A percentile compares a stretch with the other conserved stretches of the same genome.
These are phyloP conservation scores for Penelope pileata DNA, from an alignment of 2,113 vertebrate species.

Conservation along the genomic window DNA sequence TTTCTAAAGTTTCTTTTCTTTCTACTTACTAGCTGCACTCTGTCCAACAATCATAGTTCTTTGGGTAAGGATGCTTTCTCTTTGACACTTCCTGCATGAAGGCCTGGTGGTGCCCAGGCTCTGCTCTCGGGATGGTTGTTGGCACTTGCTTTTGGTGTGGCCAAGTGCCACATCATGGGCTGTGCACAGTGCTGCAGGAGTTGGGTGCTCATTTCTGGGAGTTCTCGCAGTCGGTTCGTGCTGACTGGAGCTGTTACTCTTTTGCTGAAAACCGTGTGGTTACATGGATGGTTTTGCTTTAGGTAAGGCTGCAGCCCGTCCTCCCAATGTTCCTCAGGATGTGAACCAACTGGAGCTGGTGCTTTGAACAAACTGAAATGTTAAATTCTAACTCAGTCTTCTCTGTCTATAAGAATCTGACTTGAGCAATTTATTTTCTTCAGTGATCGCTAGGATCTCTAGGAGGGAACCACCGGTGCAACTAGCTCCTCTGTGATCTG, in stretches of 20 bases:
- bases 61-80: background rate
- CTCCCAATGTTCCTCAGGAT: background rate
- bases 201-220: background rate
- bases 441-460: background rate
- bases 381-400: background rate
- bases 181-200: too few relatives aligned
- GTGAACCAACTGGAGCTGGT: background rate
- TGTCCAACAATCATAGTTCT: background rate
- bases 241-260: background rate
- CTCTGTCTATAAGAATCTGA: background rate
- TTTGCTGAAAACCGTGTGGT: accelerated
- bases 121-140: background rate
- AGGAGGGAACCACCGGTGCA: background rate
- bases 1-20: background rate
- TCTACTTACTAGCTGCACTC: background rate
- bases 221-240: accelerated
- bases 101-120: background rate
- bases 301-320: background rate
- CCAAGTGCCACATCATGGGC: accelerated
- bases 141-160: background rate
- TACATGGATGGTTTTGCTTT: background rate
- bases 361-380: background rate
- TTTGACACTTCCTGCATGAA: background rate
- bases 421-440: background rate
- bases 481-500: background rate